Percentiles rank a stretch among this genome's conserved stretches.
These are phyloP conservation scores for Phocoena sinus DNA, from an alignment of 2,113 vertebrate genomes.

Conservation along the genomic window DNA sequence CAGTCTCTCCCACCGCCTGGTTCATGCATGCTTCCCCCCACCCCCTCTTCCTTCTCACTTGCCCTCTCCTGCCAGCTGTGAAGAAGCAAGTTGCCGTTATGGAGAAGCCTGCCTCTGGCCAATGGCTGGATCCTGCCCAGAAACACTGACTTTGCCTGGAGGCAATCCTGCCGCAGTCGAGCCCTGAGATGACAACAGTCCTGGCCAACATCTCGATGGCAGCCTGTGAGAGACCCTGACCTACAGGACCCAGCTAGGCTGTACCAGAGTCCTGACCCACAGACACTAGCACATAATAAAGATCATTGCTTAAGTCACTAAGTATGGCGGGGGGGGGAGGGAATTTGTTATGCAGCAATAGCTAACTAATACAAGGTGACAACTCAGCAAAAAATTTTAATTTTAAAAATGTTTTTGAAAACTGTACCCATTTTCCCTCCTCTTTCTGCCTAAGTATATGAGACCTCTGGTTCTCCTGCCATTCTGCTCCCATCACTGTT, in stretches of 20 bases:
- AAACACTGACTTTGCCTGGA: background rate
- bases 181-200: background rate
- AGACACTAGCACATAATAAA: accelerated
- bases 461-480: background rate
- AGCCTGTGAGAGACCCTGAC: background rate
- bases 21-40: accelerated
- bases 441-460: background rate
- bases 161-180: accelerated
- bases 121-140: background rate
- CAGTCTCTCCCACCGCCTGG: background rate
- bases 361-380: background rate
- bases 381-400: background rate
- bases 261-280: background rate
- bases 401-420: background rate
- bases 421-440: background rate
- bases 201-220: background rate
- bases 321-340: background rate
- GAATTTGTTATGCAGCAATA: background rate
- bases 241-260: background rate
- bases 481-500: background rate
- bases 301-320: accelerated
- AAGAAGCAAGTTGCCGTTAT: background rate
- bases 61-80: background rate
- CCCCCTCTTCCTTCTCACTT: background rate
- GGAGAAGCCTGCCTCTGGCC: background rate